Base-by-base conservation (phyloP, 2,888 invertebrate genomes). In the Amphimallon solstitiale region DNA sequence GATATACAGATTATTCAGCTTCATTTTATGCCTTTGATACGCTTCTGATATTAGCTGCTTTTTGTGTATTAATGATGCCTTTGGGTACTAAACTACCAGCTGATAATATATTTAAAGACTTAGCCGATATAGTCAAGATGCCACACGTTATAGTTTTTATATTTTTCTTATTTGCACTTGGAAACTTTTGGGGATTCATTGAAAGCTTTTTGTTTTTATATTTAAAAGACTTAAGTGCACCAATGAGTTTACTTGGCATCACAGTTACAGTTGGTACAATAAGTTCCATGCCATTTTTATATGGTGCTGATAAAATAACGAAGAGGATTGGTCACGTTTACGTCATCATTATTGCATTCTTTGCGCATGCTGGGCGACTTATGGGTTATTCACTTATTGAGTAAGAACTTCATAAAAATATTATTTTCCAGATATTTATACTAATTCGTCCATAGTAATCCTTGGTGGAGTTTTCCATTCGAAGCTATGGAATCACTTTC, bases 381-480 rank as follows among this genome's bases (percentile, higher is more conserved):
- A 90, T 92, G 74, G 92, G 93, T 69, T 94, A 94, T 82, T 93
- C 94, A 14, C 90, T 92, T 77, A 93, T 94, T 73, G 91, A 91
- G 93, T 93, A 83, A 90, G 88, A 85, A 74, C 71, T 17, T 43
- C 23, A 43, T 6, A 49, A 1, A 51, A 46, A 14, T 34, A 10
- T 43, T 21, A 51, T 29, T 23, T 67, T 51, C n/a, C n/a, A 1
- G 23, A 37, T 3, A 48, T 45, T 15, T 23, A 15, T 40, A 40
- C 37, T 45, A 56, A 17, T 7, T 19, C 15, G 10, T 19, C 6
- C 40, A 34, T 79, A 93, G 93, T 78, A 91, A 90, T 78, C 92
- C 94, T 3, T 94, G 93, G 93, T 92, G 92, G 92, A 92, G 92
- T 77, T 93, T 94, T 74, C 93, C 93, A 0, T 93, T 94, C 75